A percentile compares a stretch with the other conserved stretches of the same genome.
Conservation (phyloP, 2,797 vertebrate species). For the Gobio occitaniae region DNA sequence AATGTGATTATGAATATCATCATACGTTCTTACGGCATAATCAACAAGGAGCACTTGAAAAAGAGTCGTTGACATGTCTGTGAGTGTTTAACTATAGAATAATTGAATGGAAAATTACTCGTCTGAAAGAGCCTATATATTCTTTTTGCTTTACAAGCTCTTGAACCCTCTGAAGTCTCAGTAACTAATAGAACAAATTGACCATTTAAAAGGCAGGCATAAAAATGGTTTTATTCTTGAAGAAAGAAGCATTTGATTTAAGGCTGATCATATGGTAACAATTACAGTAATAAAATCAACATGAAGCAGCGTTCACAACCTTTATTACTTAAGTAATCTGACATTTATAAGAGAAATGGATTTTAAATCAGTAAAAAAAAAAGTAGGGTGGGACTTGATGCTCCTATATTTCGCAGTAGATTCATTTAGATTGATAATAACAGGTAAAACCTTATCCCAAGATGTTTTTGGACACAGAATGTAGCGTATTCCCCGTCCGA, state of each 20-base stretch:
- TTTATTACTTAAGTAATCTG: background rate
- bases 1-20: conserved; percentile 77
- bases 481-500: too few species aligned
- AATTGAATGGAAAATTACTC: conserved; percentile 12
- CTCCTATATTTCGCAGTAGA: too few species aligned
- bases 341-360: background rate
- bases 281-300: background rate
- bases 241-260: background rate
- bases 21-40: conserved; percentile 4
- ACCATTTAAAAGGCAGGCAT: background rate
- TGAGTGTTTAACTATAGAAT: conserved; percentile 20
- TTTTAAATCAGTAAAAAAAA: background rate
- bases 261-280: background rate
- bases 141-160: conserved; percentile 4
- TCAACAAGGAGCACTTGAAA: conserved; percentile 36
- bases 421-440: too few species aligned
- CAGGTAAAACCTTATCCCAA: too few species aligned
- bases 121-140: conserved; percentile 29
- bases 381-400: background rate
- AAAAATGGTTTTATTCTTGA: background rate
- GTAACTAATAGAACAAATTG: conserved; percentile 1
- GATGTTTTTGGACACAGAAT: too few species aligned
- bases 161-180: background rate
- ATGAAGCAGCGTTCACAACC: background rate
- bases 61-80: conserved; percentile 29